Evolutionary conservation across 2,888 invertebrate genomes (phyloP), one percentile per base, ranked within the genome.

Genomic region (Lysandra coridon): DNA sequence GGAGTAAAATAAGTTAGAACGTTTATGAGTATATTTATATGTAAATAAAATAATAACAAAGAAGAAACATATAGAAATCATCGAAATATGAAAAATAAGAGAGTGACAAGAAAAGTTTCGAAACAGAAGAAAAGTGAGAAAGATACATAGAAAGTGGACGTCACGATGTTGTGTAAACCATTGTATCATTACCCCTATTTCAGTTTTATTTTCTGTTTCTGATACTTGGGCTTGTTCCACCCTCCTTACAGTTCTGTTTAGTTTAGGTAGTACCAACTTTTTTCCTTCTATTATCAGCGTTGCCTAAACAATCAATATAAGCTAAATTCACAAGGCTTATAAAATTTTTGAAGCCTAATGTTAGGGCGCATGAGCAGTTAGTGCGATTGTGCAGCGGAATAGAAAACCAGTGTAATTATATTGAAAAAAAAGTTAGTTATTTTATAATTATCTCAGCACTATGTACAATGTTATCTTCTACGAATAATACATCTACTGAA

Each of bases 241-340:
- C 84, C 90, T 92, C 91, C 89, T 93, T 82, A 87, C 87, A 84
- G 88, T 90, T 93, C 92, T 95, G 92, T 93, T 95, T 84, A 94
- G 92, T 83, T 92, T 89, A 83, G 94, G 94, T 82, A 88, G 90
- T 88, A 93, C 92, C 82, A 94, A 94, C 91, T 89, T 94, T 89
- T 94, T 94, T 85, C 88, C 93, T 85, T 91, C 91, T 86, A 91
- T 90, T 84, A 88, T 84, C 87, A 94, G 87, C 86, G 92, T 93
- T 83, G 90, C 93, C 94, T 94, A 93, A 83, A 87, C 83, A 92
- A 88, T 90, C 88, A 92, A 88, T 85, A 83, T 87, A 89, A 86
- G 87, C 87, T 88, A 88, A 88, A 87, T 80, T 81, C 81, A 85
- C 85, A 85, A 83, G 82, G 82, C 84, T 85, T 86, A 88, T 83